Base-by-base conservation (phyloP, 2,113 vertebrate genomes). In the Callaeas wilsoni region DNA sequence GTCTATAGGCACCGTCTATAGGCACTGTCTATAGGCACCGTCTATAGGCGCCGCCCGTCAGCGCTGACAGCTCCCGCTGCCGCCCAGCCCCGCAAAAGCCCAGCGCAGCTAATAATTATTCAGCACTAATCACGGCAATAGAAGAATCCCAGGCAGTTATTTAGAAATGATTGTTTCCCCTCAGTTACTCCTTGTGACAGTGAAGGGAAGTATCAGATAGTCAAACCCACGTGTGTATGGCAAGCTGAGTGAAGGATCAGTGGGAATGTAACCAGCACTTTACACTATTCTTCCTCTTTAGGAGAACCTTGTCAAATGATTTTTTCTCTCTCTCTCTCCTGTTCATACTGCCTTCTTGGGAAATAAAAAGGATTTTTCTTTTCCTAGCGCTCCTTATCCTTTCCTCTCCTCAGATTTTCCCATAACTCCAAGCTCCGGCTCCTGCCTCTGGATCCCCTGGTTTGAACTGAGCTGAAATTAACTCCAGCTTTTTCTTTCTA, bases 131-230 rank as follows among this genome's bases (percentile, higher is more conserved):
- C 96, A 96, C 50, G 81, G 93, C 97, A 97, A 94, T 95, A 96
- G 96, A 94, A 80, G 95, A 92, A 93, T 94, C 94, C 89, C 33
- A 97, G 96, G 90, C 96, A 76, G 67, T 94, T 97, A 97, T 97
- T 98, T 98, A 87, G 96, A 95, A 97, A 97, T 96, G 95, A 98
- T 97, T 74, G 82, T 95, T 97, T 98, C 89, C 92, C 79, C 94
- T 97, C 97, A 52, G 56, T 97, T 97, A 96, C 90, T 96, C 91
- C 96, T 92, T 89, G 53, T 84, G 96, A 97, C 95, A 96, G 95
- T 49, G 82, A 90, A 96, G 65, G 92, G 97, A 97, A 97, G 90
- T 94, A 96, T 94, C 96, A 97, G 57, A 90, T 80, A 95, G 81
- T 93, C 57, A 30, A 97, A 86, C 94, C 83, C 84, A 83, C 91